A percentile compares a stretch with the other conserved stretches of the same genome.
Evolutionary conservation across 2,888 invertebrate species (phyloP).

Genomic region (Plebejus melissa): DNA sequence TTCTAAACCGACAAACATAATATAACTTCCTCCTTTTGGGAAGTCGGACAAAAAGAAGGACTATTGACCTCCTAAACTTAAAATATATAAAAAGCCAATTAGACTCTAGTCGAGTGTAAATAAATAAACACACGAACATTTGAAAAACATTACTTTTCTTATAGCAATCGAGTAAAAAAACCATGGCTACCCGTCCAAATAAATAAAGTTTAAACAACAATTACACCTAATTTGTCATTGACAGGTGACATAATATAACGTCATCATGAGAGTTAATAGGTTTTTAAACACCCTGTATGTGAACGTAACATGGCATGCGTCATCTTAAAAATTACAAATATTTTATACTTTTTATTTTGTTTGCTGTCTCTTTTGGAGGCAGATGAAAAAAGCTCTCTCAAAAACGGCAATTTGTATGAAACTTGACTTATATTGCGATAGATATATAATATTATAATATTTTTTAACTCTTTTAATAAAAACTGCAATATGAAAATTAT

Average conservation of each 20-base stretch:
- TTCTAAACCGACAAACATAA: too few species aligned
- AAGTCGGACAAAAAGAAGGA: too few species aligned
- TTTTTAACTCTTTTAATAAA: too few species aligned
- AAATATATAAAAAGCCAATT: too few species aligned
- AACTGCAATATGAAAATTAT: too few species aligned
- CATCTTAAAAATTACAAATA: slow-evolving; percentile 14
- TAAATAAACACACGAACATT: too few species aligned
- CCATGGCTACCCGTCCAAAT: not conserved
- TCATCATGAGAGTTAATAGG: not conserved
- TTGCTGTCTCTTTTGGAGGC: not conserved
- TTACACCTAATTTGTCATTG: slow-evolving; percentile 52
- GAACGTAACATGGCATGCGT: slow-evolving; percentile 1
- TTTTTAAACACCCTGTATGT: slow-evolving; percentile 5
- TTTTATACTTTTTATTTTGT: not conserved
- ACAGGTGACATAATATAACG: slow-evolving; percentile 42
- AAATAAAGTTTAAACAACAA: slow-evolving; percentile 39
- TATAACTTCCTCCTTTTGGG: too few species aligned
- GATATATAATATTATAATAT: too few species aligned
- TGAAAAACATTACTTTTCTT: not conserved
- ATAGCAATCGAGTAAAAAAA: not conserved
- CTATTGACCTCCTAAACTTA: too few species aligned
- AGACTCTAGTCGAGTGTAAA: too few species aligned
- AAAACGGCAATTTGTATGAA: not conserved
- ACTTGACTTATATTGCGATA: not conserved
- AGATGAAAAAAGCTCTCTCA: not conserved